Evolutionary conservation across 2,113 vertebrate genomes (phyloP), one percentile per base, ranked within the genome.

Genomic region (Leucopsar rothschildi): DNA sequence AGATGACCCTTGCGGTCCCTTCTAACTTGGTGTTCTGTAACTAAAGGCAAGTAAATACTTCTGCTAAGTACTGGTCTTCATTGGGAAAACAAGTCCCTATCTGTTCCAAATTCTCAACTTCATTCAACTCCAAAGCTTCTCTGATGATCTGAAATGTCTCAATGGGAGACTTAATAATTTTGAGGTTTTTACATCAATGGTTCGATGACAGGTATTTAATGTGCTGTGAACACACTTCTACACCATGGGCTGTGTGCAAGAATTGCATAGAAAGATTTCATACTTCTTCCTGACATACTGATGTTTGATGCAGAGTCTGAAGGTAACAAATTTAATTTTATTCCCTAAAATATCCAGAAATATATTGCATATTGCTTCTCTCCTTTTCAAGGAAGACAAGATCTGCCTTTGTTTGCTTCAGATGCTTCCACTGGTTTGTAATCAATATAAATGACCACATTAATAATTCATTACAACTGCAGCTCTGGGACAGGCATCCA

Each of bases 201-300:
- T 17, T 80, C 16, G 37, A 27, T 28, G 12, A n/a, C 19, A 45
- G 7, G 10, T 44, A 69, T 45, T 20, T 44, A 45, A 16, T 2
- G 7, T 0, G 2, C 53, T 78, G 29, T 0, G 0, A 66, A 31
- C 5, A n/a, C 33, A 23, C 9, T 14, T 15, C 57, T 35, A 21
- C 4, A 3, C 17, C 10, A 2, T 23, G 69, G 15, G 35, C 10
- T 45, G 11, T 5, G 4, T 12, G 17, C 44, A 61, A 35, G 21
- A n/a, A 57, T 7, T 31, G 21, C 25, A 29, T 2, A 3, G 10
- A 33, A 40, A 39, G 4, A 45, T 64, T 44, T 35, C 47, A 29
- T n/a, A 64, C 68, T 40, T 56, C 23, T 35, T 79, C 27, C 25
- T 2, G 2, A 50, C 27, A 39, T 22, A 15, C 7, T 47, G 4